A percentile compares a stretch with the other conserved stretches of the same genome.
These are phyloP conservation scores for Origma solitaria DNA, from an alignment of 2,113 vertebrate species.

Conservation along the genomic window DNA sequence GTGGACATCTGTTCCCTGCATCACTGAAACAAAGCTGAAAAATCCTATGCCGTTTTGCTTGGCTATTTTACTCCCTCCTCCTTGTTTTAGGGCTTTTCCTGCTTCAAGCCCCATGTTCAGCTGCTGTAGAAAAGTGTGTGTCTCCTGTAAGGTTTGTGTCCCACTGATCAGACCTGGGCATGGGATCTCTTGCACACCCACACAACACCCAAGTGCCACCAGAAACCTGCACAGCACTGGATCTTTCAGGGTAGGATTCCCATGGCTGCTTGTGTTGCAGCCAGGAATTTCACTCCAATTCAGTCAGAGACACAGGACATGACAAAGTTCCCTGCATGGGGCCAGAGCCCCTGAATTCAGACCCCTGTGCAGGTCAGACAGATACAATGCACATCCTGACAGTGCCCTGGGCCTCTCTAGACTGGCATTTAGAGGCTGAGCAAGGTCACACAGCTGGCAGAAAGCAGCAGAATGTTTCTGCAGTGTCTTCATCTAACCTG, in stretches of 20 bases:
- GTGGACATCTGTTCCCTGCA: too few relatives aligned
- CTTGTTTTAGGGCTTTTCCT: neutral
- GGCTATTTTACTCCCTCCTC: neutral
- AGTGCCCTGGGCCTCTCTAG: neutral
- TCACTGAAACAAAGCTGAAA: neutral
- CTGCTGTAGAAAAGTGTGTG: neutral
- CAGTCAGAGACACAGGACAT: neutral
- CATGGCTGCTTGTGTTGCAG: neutral
- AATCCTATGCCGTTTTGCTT: neutral
- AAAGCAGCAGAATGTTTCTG: neutral
- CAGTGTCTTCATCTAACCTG: neutral
- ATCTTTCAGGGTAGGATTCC: neutral
- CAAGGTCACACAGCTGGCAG: neutral
- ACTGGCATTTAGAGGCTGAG: neutral
- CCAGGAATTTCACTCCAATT: neutral
- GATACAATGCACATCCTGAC: neutral
- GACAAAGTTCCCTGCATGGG: neutral
- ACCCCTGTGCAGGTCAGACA: neutral
- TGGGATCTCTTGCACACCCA: neutral
- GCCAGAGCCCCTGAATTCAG: neutral
- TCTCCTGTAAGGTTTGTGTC: neutral
- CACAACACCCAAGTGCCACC: neutral
- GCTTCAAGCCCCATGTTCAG: neutral
- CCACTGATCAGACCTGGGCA: neutral
- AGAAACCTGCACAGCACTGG: too few relatives aligned